Evolutionary conservation across 2,113 vertebrate species (phyloP).

Genomic region (Ibidorhyncha struthersii): DNA sequence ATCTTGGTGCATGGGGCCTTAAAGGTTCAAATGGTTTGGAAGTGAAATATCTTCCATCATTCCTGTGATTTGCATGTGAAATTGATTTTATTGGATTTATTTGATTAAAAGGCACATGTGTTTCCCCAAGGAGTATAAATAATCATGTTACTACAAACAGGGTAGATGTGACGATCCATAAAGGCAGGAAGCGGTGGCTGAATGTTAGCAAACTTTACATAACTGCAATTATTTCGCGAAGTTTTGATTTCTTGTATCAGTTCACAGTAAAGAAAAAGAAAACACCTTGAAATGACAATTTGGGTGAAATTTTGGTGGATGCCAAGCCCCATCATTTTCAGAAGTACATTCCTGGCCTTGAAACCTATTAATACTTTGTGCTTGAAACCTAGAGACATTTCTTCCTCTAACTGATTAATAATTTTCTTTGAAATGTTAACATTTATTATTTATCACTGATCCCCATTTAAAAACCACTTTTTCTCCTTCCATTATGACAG

Average conservation of each 20-base stretch:
- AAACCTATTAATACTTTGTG: conserved; percentile 5
- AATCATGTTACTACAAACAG: not conserved
- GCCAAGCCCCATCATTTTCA: not conserved
- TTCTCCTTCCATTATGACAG: conserved; percentile 4
- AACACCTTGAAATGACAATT: not conserved
- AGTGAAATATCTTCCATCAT: not conserved
- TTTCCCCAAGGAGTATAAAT: conserved; percentile 8
- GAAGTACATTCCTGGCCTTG: not conserved
- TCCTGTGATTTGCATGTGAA: not conserved
- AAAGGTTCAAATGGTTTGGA: not conserved
- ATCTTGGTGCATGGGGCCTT: not conserved
- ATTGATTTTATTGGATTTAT: not conserved
- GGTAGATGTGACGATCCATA: not conserved
- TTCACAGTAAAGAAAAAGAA: not conserved
- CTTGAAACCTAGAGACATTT: not conserved
- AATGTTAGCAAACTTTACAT: not conserved
- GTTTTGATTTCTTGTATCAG: not conserved
- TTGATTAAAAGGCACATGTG: not conserved
- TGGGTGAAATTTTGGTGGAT: not conserved
- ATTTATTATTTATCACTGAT: conserved; percentile 32
- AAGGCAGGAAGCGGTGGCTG: not conserved
- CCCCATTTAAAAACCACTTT: not conserved
- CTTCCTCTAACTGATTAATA: not conserved
- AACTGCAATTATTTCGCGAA: not conserved
- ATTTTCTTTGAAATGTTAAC: conserved; percentile 40